Base-by-base conservation (phyloP, 2,888 invertebrate genomes). In the Pristionchus japonicus region DNA sequence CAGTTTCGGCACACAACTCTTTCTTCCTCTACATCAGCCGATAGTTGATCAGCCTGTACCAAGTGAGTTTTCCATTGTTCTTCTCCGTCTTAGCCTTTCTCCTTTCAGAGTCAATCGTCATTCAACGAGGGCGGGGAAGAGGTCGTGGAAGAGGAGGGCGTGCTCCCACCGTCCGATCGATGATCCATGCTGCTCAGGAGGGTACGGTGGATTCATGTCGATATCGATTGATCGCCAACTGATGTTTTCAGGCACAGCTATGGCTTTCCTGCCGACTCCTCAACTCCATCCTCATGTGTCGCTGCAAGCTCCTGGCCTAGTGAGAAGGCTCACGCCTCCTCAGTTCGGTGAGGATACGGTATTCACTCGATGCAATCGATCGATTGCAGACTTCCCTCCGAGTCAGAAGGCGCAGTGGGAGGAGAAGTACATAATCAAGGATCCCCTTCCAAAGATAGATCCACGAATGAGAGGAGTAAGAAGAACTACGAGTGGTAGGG, bases 151-250 rank as follows among this genome's bases (percentile, higher is more conserved):
- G 74, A 74, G 74, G 40, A 74, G 74, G 20, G 4, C 43, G n/a
- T 11, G 9, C 43, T 40, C 77, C 43, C 77, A 77, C 47, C 15
- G 77, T 77, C n/a, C 40, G 77, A 77, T 40, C 77, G 27, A n/a
- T 47, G 13, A 7, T 77, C 77, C 43, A 77, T 47, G 77, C 77
- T 17, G 4, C 43, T 13, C 40, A 40, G 37, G n/a, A n/a, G 17
- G 77, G 77, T 77, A 77, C 77, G 23, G 77, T 77, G 20, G 77
- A 47, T 40, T n/a, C n/a, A n/a, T n/a, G n/a, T n/a, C 17, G 37
- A 6, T 37, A 70, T 70, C 37, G 70, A 37, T 70, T 70, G 70
- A 20, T 20, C 23, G 23, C n/a, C 15, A 64, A 20, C 64, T 15
- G 15, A 31, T 64, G 37, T 23, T 57, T n/a, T 57, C n/a, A 57